Base-by-base conservation (phyloP, 2,888 invertebrate species). In the Acanthosepion esculentum region DNA sequence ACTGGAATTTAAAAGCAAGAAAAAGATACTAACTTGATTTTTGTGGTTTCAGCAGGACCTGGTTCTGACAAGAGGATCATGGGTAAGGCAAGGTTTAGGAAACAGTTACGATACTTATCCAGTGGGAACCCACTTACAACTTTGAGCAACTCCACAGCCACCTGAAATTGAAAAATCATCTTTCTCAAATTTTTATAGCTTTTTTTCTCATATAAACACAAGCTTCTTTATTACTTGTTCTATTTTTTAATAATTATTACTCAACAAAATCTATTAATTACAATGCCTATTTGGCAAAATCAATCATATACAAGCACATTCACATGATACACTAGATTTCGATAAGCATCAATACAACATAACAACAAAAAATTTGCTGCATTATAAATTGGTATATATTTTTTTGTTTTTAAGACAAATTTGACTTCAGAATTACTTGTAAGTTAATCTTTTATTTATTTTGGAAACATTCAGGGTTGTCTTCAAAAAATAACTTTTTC, bases 71-170 rank as follows among this genome's bases (percentile, higher is more conserved):
- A 95, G 33, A 97, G 95, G 59, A 97, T 96, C 55, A 97, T 95
- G n/a, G 97, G 97, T 91, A 97, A 95, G 12, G 97, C 97, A 53
- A 97, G 96, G 95, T 97, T 97, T 10, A 97, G 95, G 96, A 97
- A 97, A 94, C 96, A 96, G 95, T 97, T 97, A 95, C 96, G 96
- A 94, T 96, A 97, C 64, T 96, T 95, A 48, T 97, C 97, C 94
- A 97, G 91, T 0, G 96, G 96, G 2, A 95, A 94, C 92, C 96
- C 95, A 95, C 96, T 96, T 59, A 97, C 94, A 41, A 97, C 95
- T 95, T 97, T 97, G 1, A 97, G 94, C 94, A 97, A 94, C 95
- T 97, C 97, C 64, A 97, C 95, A 12, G 97, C 96, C 33, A 97
- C 96, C 97, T 97, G 95, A 15, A n/a, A 78, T n/a, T 78, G 18